Evolutionary conservation across 2,888 invertebrate species (phyloP), one percentile per base, ranked within the genome.

Genomic region (Papilio gigon): DNA sequence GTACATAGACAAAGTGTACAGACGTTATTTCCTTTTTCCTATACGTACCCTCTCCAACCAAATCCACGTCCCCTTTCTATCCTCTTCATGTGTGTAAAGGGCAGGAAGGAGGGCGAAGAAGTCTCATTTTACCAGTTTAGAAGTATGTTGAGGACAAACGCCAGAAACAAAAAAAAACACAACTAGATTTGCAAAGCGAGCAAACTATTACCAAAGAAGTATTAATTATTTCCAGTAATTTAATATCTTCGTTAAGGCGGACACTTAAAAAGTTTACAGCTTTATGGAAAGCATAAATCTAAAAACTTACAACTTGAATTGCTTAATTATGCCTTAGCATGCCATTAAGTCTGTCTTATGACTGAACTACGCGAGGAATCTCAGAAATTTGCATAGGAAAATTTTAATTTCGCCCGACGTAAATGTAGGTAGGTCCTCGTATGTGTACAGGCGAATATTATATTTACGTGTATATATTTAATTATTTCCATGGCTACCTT

Each of bases 291-390:
- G 14, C 53, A 62, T 67, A 62, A 67, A 67, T 67, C 56, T 62
- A 37, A 56, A 62, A 62, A 42, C 62, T 62, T 30, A 42, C 62
- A 25, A 56, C 42, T 62, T 62, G 53, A 64, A 64, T 64, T 64
- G 64, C 64, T 64, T 64, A 64, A 64, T 64, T 64, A 50, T 53
- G 64, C 37, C 64, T 35, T 53, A 64, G 53, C 12, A 50, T 64
- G 53, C 64, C 53, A 64, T 67, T 67, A 67, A 67, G 67, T 20
- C 27, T 56, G 56, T 67, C 62, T 67, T 67, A 61, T 62, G 61
- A 42, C 62, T 50, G 37, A 50, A 66, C 37, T 67, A 40, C 17
- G 67, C 30, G 53, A 27, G 53, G 22, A 42, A 62, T 62, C 61
- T 56, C 33, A 56, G 40, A 42, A 62, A 56, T 67, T 67, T 67